These are phyloP conservation scores for Pardosa pseudoannulata DNA, from an alignment of 2,888 invertebrate species.

Conservation along the genomic window DNA sequence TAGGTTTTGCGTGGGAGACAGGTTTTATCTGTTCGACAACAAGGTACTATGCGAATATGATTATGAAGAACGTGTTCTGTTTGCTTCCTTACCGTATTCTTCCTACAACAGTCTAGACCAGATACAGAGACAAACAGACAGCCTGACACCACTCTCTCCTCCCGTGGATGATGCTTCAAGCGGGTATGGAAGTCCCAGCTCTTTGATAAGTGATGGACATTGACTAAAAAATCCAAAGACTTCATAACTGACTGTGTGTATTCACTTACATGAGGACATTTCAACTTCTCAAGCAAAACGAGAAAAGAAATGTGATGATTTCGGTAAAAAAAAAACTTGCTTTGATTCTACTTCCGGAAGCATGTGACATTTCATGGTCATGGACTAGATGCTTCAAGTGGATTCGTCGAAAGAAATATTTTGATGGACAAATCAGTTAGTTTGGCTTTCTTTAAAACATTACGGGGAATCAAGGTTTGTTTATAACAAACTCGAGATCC, in stretches of 20 bases:
- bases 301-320: no score
- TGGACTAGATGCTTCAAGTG: no score
- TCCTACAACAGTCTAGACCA: conserved; percentile 77
- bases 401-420: no score
- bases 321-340: no score
- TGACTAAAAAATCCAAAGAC: conserved; percentile 19
- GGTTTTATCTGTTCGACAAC: conserved; percentile 94
- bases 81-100: conserved; percentile 75
- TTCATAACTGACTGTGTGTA: background rate
- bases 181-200: conserved; percentile 88
- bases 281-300: no score
- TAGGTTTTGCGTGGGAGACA: conserved; percentile 96
- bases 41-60: conserved; percentile 95
- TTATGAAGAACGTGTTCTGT: conserved; percentile 92
- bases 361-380: no score
- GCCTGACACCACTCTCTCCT: conserved; percentile 75
- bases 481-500: no score
- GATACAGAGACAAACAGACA: conserved; percentile 78
- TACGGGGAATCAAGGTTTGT: no score
- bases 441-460: no score
- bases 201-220: conserved; percentile 78
- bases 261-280: no score
- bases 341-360: no score
- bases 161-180: conserved; percentile 85
- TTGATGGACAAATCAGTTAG: no score